These are phyloP conservation scores for Stenodema calcarata DNA, from an alignment of 2,888 invertebrate species.

Conservation along the genomic window DNA sequence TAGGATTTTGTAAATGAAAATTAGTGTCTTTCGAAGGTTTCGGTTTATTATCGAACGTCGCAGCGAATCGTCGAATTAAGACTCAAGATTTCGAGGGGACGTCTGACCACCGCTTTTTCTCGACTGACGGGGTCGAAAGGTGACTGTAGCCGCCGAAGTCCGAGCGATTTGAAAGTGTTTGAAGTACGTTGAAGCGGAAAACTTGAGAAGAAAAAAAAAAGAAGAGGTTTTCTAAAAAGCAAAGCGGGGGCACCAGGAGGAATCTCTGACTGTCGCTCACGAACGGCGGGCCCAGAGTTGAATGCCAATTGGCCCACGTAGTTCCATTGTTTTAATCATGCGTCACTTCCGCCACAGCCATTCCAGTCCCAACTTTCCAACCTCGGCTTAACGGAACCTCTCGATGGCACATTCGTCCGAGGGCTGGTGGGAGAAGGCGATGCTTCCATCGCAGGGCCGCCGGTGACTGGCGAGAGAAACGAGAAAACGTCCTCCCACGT, in stretches of 20 bases:
- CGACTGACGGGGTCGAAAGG: too few species aligned
- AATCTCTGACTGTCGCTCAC: slow-evolving; percentile 46
- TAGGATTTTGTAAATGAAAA: too few species aligned
- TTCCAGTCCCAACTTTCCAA: slow-evolving; percentile 36
- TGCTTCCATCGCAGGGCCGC: not conserved
- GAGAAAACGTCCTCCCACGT: not conserved
- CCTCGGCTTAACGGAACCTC: slow-evolving; percentile 33
- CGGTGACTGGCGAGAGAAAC: not conserved
- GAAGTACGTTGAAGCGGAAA: not conserved
- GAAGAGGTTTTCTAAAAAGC: slow-evolving; percentile 1
- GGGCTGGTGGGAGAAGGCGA: not conserved
- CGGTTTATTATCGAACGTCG: too few species aligned
- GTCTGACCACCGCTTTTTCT: too few species aligned
- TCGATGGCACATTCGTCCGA: not conserved
- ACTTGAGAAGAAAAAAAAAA: not conserved
- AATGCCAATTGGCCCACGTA: slow-evolving; percentile 55
- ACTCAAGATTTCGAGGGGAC: too few species aligned
- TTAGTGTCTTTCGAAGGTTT: too few species aligned
- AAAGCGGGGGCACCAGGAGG: not conserved
- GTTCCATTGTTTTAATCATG: slow-evolving; percentile 54
- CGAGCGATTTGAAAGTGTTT: not conserved
- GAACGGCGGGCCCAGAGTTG: slow-evolving; percentile 36
- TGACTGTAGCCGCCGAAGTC: too few species aligned
- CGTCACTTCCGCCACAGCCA: slow-evolving; percentile 51
- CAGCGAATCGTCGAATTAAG: too few species aligned